Base-by-base conservation (phyloP, 1,140 invertebrate genomes). In the Diploscapter pachys region DNA sequence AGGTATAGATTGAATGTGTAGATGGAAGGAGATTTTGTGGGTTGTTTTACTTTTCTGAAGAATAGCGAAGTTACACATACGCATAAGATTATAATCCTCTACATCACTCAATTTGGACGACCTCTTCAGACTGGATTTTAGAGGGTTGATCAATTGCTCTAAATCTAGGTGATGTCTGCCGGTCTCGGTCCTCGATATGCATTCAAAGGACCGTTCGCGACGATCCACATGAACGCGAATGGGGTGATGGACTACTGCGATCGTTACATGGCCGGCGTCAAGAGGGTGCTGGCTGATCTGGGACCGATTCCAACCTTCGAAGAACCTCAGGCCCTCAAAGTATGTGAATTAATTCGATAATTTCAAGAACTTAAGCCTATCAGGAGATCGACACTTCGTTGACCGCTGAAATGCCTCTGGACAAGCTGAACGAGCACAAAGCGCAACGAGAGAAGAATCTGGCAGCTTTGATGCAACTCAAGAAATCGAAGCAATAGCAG, bases 141-240 rank as follows among this genome's bases (percentile, higher is more conserved):
- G 13, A 6, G 9, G 6, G 6, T 64, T 64, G 5, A 64, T 13
- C 63, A 64, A 1, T 64, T 8, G 31, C n/a, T 5, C 51, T 50
- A 9, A 50, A 13, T 50, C n/a, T 5, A 66, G 62, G 75, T 76
- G 8, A 96, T 97, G 90, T 93, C 91, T 11, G 92, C 96, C 86
- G 96, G 96, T 31, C 88, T 98, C 8, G 95, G 94, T 13, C 92
- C 93, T 89, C 89, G 95, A 72, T 98, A 97, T 85, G 94, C 94
- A 4, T 97, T 97, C 85, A 88, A 96, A 31, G 96, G 96, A 49
- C 91, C 93, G 2, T 88, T 97, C 67, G 94, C 98, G 89, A 95
- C 94, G 0, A 92, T 93, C 48, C 94, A 96, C 88, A 89, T 98
- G 49, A 98, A 98, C 88, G 94, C 94, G 51, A 91, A 94, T 88